These are phyloP conservation scores for Mongoloraphidia duomilia DNA, from an alignment of 2,888 invertebrate genomes.

Conservation along the genomic window DNA sequence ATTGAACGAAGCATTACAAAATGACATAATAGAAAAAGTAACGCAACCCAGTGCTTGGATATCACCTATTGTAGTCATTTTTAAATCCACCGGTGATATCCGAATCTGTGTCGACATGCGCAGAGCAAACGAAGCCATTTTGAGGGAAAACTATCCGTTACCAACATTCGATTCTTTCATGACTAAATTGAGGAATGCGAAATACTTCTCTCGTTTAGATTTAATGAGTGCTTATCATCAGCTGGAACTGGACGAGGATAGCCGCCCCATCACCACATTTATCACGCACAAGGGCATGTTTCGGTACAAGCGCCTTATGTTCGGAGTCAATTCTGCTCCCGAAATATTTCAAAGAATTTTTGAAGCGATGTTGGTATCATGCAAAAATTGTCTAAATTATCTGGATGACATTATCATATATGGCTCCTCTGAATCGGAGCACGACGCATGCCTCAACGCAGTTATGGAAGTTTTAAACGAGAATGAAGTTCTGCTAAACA, in stretches of 20 bases:
- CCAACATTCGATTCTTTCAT: too few species aligned
- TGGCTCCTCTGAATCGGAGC: constrained; percentile 17
- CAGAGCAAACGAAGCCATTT: constrained; percentile 22
- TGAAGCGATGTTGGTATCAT: constrained; percentile 18
- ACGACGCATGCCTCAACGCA: constrained; percentile 16
- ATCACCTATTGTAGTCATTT: constrained; percentile 21
- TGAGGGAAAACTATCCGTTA: constrained; percentile 14
- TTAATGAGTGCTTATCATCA: too few species aligned
- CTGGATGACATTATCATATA: constrained; percentile 19
- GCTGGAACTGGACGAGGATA: too few species aligned
- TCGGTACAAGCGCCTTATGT: too few species aligned
- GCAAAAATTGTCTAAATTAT: constrained; percentile 19
- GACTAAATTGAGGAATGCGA: constrained; percentile 7
- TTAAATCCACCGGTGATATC: constrained; percentile 20
- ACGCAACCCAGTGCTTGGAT: constrained; percentile 21
- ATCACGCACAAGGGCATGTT: too few species aligned
- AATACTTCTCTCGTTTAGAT: constrained; percentile 15
- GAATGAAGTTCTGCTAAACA: constrained; percentile 17
- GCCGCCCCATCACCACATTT: too few species aligned
- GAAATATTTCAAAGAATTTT: constrained; percentile 19
- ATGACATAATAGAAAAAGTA: constrained; percentile 22
- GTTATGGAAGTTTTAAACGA: constrained; percentile 15
- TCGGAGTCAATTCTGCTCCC: constrained; percentile 22
- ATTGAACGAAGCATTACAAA: constrained; percentile 12
- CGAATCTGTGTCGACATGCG: constrained; percentile 24